Conservation (phyloP, 2,888 invertebrate species). For the Geophilus truncorum region DNA sequence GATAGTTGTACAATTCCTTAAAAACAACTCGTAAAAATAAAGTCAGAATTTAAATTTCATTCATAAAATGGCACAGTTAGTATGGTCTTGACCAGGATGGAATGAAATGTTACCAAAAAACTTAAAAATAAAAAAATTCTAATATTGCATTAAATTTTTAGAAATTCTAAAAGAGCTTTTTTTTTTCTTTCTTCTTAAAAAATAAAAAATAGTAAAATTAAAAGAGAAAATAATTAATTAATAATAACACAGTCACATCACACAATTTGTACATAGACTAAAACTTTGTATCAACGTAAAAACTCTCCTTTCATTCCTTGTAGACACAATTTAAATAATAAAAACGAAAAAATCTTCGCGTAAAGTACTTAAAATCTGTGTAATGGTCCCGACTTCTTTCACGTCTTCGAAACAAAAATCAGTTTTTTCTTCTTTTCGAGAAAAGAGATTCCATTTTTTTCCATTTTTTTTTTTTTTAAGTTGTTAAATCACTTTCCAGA, state of each 20-base stretch:
- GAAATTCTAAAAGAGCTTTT: neutral
- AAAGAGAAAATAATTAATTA: neutral
- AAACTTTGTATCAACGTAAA: neutral
- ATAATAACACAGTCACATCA: constrained; percentile 18
- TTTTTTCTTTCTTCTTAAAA: neutral
- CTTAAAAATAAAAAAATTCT: neutral
- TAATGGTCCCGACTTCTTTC: neutral
- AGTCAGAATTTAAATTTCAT: neutral
- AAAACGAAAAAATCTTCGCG: neutral
- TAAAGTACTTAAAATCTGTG: neutral
- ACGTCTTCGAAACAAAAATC: neutral
- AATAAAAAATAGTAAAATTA: neutral
- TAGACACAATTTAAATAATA: neutral
- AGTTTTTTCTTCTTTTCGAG: neutral
- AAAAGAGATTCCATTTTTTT: constrained; percentile 1
- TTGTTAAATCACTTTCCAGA: neutral
- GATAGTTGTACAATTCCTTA: neutral
- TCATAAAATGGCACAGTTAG: neutral
- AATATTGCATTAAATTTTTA: neutral
- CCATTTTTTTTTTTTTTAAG: neutral
- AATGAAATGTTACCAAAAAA: constrained; percentile 12
- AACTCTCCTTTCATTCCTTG: constrained; percentile 22
- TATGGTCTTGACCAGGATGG: constrained; percentile 24
- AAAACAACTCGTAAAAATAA: neutral
- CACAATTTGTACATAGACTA: constrained; percentile 16